These are phyloP conservation scores for Eutrigla gurnardus DNA, from an alignment of 2,797 vertebrate species.

Conservation along the genomic window DNA sequence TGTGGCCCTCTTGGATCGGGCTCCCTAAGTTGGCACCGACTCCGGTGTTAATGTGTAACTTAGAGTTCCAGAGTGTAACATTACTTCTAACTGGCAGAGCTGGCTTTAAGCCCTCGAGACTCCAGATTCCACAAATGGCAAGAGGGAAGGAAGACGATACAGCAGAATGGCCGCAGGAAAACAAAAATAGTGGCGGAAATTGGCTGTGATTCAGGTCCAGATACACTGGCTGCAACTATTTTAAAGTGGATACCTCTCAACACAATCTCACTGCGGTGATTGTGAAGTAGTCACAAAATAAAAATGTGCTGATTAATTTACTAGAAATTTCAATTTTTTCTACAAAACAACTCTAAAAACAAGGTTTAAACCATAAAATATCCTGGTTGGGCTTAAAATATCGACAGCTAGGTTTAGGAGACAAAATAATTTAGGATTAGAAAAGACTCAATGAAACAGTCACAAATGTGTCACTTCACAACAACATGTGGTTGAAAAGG, in stretches of 20 bases:
- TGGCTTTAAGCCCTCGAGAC: conserved; percentile 12
- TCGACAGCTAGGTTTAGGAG: too few species aligned
- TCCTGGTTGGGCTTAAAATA: too few species aligned
- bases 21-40: conserved; percentile 13
- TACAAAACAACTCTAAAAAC: too few species aligned
- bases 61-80: conserved; percentile 1
- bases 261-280: too few species aligned
- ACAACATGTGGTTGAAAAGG: too few species aligned
- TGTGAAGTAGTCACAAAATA: too few species aligned
- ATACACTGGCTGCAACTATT: not conserved
- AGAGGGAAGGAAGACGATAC: not conserved
- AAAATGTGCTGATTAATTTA: too few species aligned
- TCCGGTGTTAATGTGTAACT: conserved; percentile 29
- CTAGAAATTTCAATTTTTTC: too few species aligned
- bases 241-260: not conserved
- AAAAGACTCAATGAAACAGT: too few species aligned
- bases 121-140: conserved; percentile 20
- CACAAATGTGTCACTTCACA: too few species aligned
- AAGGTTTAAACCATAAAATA: too few species aligned
- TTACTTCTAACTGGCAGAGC: conserved; percentile 28
- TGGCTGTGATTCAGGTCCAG: conserved; percentile 2
- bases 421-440: too few species aligned
- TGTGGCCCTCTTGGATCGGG: conserved; percentile 19
- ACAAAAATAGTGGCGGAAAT: not conserved
- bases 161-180: not conserved